These are phyloP conservation scores for Pyrochroa serraticornis DNA, from an alignment of 2,888 invertebrate species.

Conservation along the genomic window DNA sequence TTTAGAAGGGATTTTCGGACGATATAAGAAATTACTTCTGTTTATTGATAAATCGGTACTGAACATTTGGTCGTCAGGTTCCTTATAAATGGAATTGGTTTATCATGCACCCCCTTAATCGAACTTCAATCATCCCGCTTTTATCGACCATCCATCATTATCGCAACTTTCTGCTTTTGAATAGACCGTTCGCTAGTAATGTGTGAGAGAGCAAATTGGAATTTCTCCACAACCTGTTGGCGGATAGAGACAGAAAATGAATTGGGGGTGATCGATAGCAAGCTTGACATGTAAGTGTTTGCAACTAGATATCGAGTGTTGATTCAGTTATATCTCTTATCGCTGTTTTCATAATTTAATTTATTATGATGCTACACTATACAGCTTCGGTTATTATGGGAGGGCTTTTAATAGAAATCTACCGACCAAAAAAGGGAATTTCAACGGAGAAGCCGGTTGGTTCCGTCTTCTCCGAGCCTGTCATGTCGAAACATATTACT, in stretches of 20 bases:
- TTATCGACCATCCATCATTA: constrained; percentile 11
- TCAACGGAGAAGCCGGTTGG: not conserved
- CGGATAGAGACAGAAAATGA: not conserved
- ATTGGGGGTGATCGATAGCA: constrained; percentile 16
- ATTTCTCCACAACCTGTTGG: constrained; percentile 24
- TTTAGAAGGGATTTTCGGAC: too few species aligned
- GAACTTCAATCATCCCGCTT: not conserved
- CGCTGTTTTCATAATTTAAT: constrained; percentile 15
- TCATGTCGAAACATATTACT: not conserved
- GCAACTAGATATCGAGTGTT: constrained; percentile 20
- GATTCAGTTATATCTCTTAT: constrained; percentile 17
- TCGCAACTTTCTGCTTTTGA: constrained; percentile 11
- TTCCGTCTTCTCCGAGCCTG: not conserved
- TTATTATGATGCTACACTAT: constrained; percentile 7
- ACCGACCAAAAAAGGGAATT: too few species aligned
- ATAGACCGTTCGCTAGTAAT: too few species aligned
- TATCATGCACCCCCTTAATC: too few species aligned
- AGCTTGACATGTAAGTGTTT: constrained; percentile 17
- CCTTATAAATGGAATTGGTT: too few species aligned
- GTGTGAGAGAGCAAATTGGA: constrained; percentile 9
- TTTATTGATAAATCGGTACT: too few species aligned
- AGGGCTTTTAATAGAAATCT: too few species aligned
- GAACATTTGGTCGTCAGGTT: too few species aligned
- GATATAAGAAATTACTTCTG: too few species aligned
- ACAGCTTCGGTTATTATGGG: constrained; percentile 5